Percentiles rank a stretch among this genome's conserved stretches.
These are phyloP conservation scores for Phorcus lineatus DNA, from an alignment of 2,888 invertebrate species.

Conservation along the genomic window DNA sequence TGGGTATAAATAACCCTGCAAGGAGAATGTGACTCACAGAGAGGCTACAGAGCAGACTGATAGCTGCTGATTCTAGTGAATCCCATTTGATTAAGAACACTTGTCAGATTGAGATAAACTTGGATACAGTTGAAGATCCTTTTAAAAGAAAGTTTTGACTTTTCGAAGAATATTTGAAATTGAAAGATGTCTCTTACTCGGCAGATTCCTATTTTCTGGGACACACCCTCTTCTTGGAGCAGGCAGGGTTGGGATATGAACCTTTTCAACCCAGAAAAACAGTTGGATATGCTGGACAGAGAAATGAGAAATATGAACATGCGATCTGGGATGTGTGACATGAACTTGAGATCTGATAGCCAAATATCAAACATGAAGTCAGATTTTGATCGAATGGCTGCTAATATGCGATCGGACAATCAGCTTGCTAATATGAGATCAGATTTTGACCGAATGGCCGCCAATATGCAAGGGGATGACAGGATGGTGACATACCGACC, in stretches of 20 bases:
- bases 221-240: slow-evolving; percentile 11
- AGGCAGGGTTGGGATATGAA: slow-evolving; percentile 27
- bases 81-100: too few species aligned
- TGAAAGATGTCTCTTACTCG: slow-evolving; percentile 20
- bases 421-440: neutral
- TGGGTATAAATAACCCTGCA: neutral
- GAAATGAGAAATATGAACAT: slow-evolving; percentile 24
- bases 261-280: slow-evolving; percentile 36
- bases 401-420: neutral
- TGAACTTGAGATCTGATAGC: neutral
- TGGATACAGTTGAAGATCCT: too few species aligned
- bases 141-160: neutral
- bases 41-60: too few species aligned
- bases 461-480: neutral
- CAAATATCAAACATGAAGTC: neutral
- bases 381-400: neutral
- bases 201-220: slow-evolving; percentile 27
- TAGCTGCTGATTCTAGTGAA: too few species aligned
- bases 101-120: too few species aligned
- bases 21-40: neutral
- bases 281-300: slow-evolving; percentile 35
- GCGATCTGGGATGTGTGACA: neutral
- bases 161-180: neutral
- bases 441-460: neutral
- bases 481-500: neutral